Percentiles rank a stretch among this genome's conserved stretches.
Evolutionary conservation across 2,797 vertebrate species (phyloP).

Genomic region (Macropus fuliginosus): DNA sequence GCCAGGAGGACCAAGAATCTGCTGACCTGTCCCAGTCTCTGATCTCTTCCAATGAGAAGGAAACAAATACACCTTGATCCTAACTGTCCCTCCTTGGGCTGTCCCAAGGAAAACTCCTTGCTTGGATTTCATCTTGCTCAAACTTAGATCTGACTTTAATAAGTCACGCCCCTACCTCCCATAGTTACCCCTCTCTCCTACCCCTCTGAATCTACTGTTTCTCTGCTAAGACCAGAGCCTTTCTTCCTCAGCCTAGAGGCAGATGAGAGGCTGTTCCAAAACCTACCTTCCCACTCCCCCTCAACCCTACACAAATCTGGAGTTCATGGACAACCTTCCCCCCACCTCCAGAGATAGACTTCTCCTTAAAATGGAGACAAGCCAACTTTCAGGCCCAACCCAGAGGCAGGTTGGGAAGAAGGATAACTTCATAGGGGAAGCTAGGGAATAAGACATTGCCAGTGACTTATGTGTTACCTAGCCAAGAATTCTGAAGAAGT

Average conservation of each 20-base stretch:
- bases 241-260: neutral
- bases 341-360: neutral
- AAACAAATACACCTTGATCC: neutral
- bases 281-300: neutral
- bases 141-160: neutral
- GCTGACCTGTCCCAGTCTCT: neutral
- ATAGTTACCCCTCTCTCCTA: neutral
- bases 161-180: neutral
- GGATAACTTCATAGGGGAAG: neutral
- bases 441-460: neutral
- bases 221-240: neutral
- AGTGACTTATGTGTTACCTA: neutral
- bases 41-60: neutral
- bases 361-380: slow-evolving; percentile 5
- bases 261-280: neutral
- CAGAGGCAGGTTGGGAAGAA: neutral
- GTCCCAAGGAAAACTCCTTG: neutral
- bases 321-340: neutral
- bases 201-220: neutral
- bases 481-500: neutral
- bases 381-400: neutral
- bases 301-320: neutral
- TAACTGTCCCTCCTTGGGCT: neutral
- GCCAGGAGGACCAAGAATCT: neutral
- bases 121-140: neutral